phyloP scores from a whole-genome alignment of 2,113 vertebrate genomes.

The Pygoscelis adeliae region DNA sequence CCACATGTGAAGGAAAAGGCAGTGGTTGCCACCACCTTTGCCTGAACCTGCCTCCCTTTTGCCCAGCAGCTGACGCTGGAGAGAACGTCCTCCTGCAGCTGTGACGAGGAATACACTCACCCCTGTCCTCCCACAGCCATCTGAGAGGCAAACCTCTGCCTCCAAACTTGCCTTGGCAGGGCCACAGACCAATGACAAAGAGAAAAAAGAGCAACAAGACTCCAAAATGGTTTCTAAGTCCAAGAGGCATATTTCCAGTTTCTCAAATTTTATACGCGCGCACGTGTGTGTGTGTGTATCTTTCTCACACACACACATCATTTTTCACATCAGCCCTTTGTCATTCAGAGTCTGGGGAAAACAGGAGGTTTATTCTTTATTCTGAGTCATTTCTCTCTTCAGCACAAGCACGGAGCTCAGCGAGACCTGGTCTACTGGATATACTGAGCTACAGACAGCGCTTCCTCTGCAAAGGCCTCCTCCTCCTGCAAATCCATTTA shows the following conservation, averaged over 20 bases:
- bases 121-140: neutral
- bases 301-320: neutral
- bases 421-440: neutral
- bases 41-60: neutral
- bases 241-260: neutral
- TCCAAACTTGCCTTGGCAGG: neutral
- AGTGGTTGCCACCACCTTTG: neutral
- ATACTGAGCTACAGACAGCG: rapidly evolving
- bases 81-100: neutral
- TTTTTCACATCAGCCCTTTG: neutral
- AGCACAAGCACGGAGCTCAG: neutral
- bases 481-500: neutral
- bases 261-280: neutral
- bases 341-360: neutral
- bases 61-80: neutral
- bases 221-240: neutral
- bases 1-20: rapidly evolving
- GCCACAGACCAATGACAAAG: neutral
- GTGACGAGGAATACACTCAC: rapidly evolving
- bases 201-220: neutral
- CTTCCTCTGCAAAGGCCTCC: neutral
- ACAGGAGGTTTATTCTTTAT: neutral
- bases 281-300: neutral
- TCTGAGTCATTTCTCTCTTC: neutral
- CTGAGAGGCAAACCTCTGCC: neutral